phyloP scores from a whole-genome alignment of 2,113 vertebrate genomes.

The Probosciger aterrimus region DNA sequence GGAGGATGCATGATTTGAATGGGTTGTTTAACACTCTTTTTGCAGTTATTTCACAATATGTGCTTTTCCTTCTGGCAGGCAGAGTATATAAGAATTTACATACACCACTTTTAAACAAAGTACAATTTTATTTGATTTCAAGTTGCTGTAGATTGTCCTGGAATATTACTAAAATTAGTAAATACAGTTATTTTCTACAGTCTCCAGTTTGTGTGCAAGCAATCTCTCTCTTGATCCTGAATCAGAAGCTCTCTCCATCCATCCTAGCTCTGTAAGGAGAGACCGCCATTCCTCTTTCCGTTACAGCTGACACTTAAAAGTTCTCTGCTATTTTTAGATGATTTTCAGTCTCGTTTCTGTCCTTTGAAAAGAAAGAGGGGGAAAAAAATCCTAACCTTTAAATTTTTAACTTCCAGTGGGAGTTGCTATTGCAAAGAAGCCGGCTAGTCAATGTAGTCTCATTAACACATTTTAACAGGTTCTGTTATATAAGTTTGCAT shows the following conservation, averaged over 20 bases:
- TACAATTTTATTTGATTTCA: neutral
- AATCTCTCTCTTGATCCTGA: neutral
- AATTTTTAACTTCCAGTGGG: conserved; percentile 15
- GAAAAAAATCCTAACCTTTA: neutral
- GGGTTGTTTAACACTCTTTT: neutral
- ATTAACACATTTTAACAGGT: neutral
- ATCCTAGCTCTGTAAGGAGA: conserved; percentile 47
- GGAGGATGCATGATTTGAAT: conserved; percentile 9
- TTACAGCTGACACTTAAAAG: conserved; percentile 59
- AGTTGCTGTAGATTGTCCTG: neutral
- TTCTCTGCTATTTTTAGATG: conserved; percentile 48
- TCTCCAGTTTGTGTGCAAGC: neutral
- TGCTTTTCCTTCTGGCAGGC: neutral
- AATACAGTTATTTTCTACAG: neutral
- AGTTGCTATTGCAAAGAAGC: neutral
- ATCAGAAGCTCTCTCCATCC: neutral
- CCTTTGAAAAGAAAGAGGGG: conserved; percentile 19
- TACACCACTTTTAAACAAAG: neutral
- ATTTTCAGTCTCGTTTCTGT: conserved; percentile 45
- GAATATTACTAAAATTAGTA: neutral
- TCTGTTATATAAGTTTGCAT: neutral
- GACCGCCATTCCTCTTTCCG: conserved; percentile 17
- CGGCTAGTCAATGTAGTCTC: neutral
- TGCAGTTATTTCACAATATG: neutral
- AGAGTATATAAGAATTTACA: neutral